Evolutionary conservation across 2,797 vertebrate genomes (phyloP).

Genomic region (Halcyon smyrnensis): DNA sequence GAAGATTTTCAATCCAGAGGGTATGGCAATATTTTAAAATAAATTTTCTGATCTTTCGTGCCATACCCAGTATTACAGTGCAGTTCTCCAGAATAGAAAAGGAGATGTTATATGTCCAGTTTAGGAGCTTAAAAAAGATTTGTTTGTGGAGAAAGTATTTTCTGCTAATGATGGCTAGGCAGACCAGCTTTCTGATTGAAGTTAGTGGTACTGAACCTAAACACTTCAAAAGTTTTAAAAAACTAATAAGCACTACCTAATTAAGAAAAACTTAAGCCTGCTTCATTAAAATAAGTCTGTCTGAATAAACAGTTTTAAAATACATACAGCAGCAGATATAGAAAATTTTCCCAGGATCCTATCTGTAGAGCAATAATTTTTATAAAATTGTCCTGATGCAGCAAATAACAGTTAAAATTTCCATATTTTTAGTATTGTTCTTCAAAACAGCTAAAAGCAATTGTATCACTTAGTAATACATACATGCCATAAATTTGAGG

Average conservation of each 20-base stretch:
- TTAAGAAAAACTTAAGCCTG: neutral
- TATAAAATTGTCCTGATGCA: neutral
- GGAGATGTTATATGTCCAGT: neutral
- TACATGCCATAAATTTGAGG: conserved; percentile 33
- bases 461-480: conserved; percentile 11
- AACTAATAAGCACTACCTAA: neutral
- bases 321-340: neutral
- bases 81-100: neutral
- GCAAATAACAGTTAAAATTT: neutral
- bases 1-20: neutral
- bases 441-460: conserved; percentile 59
- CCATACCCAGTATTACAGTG: neutral
- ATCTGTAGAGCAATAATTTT: neutral
- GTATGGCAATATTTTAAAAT: neutral
- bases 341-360: neutral
- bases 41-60: neutral
- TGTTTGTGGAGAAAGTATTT: neutral
- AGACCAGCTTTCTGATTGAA: neutral
- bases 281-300: neutral
- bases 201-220: neutral
- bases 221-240: neutral
- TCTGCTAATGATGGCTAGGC: neutral
- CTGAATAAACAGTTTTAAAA: neutral
- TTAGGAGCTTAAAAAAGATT: neutral
- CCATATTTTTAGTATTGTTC: neutral